These are phyloP conservation scores for Drosophila pruinosa DNA, from an alignment of 1,140 invertebrate species.

Conservation along the genomic window DNA sequence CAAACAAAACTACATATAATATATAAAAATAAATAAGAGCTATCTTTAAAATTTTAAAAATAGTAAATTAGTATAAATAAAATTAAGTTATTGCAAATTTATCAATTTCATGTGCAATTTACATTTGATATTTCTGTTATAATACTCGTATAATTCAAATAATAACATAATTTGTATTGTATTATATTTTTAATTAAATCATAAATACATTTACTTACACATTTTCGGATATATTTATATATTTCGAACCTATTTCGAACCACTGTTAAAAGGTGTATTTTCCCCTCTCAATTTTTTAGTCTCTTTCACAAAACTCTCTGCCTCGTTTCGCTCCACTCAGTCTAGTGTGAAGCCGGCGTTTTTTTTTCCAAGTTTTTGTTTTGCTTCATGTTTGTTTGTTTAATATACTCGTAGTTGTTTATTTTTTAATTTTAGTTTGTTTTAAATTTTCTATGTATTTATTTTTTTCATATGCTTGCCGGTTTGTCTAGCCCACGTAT, in stretches of 20 bases:
- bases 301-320: conserved; percentile 16
- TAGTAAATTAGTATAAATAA: too few species aligned
- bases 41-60: too few species aligned
- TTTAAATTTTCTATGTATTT: conserved; percentile 17
- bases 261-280: conserved; percentile 12
- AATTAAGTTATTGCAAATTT: too few species aligned
- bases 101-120: too few species aligned
- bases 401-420: conserved; percentile 15
- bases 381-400: conserved; percentile 50
- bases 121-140: too few species aligned
- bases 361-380: conserved; percentile 41
- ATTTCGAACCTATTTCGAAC: too few species aligned
- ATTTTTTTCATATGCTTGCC: conserved; percentile 17
- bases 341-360: conserved; percentile 53
- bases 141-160: too few species aligned
- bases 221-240: neutral
- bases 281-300: neutral
- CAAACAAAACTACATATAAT: neutral
- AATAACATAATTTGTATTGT: too few species aligned
- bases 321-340: conserved; percentile 20
- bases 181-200: neutral
- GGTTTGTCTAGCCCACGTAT: neutral
- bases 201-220: neutral
- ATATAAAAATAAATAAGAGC: too few species aligned
- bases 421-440: conserved; percentile 40